Base-by-base conservation (phyloP, 1,140 invertebrate genomes). In the Zaprionus ornatus region DNA sequence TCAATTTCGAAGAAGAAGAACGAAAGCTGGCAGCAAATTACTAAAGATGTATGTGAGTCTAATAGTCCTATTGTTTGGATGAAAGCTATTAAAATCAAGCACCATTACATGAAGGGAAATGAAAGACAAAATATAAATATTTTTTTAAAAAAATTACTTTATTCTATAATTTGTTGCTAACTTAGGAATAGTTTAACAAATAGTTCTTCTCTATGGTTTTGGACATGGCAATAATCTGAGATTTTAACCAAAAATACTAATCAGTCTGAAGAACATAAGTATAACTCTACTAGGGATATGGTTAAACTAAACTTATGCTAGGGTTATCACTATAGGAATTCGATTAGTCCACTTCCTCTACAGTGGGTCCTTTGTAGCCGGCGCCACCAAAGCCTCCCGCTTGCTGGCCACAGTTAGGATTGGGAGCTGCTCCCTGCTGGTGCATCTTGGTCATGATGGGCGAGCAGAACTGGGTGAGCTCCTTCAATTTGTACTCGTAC, bases 341-440 rank as follows among this genome's bases (percentile, higher is more conserved):
- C 7, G 9, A n/a, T 94, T 95, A 96, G 90, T 96, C 95, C 25
- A 96, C 96, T 93, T 96, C 95, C 91, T 96, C 95, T 52, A 96
- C 95, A 9, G 95, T 96, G 37, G 95, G 95, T 55, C 95, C 95
- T 29, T 85, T 79, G 52, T 75, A 72, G 10, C 35, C 21, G 4
- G 60, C 63, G 10, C 67, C 74, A 50, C 78, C 94, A 56, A 94
- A 95, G 66, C 93, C 93, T 61, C 92, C 91, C 5, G 88, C 87
- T 64, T 93, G 92, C 72, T 92, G 93, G 40, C 83, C 91, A 83
- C 91, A 93, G 57, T 83, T 82, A 60, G 86, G 66, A 67, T 78
- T 87, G 69, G 79, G 21, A 79, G 94, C 48, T 61, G 60, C 25
- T 32, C 74, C 68, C 93, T 79, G 85, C 54, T 78, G 82, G 78